Conservation (phyloP, 1,140 invertebrate species). For the Ditylenchus dipsaci region DNA sequence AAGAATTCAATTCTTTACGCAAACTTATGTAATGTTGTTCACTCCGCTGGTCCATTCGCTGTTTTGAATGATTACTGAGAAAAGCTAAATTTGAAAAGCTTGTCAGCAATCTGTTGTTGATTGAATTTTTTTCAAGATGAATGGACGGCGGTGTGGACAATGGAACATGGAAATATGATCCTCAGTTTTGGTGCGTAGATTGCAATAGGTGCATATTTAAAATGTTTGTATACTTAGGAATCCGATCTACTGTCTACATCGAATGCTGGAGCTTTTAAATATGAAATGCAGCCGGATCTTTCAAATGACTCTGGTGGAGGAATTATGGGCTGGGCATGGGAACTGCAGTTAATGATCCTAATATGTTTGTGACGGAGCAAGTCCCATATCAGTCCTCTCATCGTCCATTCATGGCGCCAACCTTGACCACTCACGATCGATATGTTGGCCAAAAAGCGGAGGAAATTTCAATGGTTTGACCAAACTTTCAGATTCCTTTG, state of each 20-base stretch:
- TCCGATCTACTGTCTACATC: constrained; percentile 4
- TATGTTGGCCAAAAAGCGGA: constrained; percentile 40
- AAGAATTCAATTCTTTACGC: neutral
- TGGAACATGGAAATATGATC: neutral
- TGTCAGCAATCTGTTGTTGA: neutral
- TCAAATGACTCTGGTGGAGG: neutral
- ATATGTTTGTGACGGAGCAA: too few species aligned
- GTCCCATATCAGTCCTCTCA: neutral
- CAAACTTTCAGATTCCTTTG: too few species aligned
- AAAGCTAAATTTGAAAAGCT: too few species aligned
- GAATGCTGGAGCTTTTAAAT: neutral
- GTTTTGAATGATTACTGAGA: neutral
- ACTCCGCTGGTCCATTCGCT: neutral
- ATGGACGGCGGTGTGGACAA: neutral
- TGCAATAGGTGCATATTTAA: neutral
- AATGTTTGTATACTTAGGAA: neutral
- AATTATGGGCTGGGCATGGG: neutral
- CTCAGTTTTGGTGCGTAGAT: neutral
- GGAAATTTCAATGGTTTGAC: constrained; percentile 23
- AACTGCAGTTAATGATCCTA: neutral
- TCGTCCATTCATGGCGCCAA: neutral
- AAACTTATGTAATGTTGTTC: neutral
- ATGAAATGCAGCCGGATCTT: constrained; percentile 1
- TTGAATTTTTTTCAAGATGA: neutral
- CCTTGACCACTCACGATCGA: constrained; percentile 22